phyloP scores from a whole-genome alignment of 2,797 vertebrate genomes.

The Sphenodon punctatus region DNA sequence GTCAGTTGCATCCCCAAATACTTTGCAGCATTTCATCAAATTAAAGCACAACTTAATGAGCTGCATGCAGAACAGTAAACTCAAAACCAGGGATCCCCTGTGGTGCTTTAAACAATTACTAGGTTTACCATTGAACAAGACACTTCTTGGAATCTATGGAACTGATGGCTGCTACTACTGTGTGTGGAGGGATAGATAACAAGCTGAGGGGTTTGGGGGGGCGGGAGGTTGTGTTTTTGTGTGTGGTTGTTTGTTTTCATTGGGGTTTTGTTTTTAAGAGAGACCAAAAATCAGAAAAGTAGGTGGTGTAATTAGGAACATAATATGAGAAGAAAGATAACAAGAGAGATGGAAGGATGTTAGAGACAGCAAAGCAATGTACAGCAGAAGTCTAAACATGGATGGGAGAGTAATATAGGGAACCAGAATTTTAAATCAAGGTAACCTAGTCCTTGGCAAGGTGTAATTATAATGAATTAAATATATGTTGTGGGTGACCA shows the following conservation, averaged over 20 bases:
- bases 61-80: neutral
- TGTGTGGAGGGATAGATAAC: neutral
- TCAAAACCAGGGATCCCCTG: neutral
- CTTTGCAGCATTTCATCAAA: neutral
- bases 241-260: too few species aligned
- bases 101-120: neutral
- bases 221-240: too few species aligned
- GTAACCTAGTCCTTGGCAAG: slow-evolving; percentile 17
- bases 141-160: neutral
- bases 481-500: slow-evolving; percentile 56
- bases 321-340: neutral
- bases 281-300: neutral
- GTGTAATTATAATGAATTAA: slow-evolving; percentile 53
- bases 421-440: slow-evolving; percentile 35
- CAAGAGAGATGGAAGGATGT: neutral
- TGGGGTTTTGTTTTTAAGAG: neutral
- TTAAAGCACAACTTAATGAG: fast-evolving
- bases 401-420: neutral
- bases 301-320: neutral
- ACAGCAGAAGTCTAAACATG: too few species aligned
- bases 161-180: neutral
- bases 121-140: neutral
- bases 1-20: neutral
- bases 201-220: too few species aligned
- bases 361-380: too few species aligned